Conservation (phyloP, 2,113 vertebrate species). For the Phrynosoma blainvillii region DNA sequence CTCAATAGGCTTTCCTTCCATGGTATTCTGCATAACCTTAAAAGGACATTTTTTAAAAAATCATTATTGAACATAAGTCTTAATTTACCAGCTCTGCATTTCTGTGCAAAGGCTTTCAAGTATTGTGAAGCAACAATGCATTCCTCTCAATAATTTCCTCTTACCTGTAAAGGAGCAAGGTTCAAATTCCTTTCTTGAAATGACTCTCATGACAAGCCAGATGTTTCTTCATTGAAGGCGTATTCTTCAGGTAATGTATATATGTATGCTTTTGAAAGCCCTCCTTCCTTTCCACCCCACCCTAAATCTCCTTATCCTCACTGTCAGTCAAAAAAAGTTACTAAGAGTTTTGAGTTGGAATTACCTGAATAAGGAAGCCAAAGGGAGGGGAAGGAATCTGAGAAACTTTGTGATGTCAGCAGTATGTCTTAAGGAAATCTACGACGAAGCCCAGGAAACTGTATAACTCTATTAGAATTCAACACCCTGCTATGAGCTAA, state of each 20-base stretch:
- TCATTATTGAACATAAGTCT: conserved; percentile 35
- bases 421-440: conserved; percentile 77
- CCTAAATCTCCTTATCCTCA: conserved; percentile 54
- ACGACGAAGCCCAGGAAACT: conserved; percentile 69
- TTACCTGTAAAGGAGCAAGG: conserved; percentile 75
- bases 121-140: conserved; percentile 44
- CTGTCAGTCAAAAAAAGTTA: conserved; percentile 81
- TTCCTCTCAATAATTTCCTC: conserved; percentile 54
- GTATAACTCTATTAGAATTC: conserved; percentile 59
- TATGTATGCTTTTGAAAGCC: conserved; percentile 32
- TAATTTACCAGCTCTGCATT: conserved; percentile 53
- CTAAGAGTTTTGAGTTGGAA: conserved; percentile 77
- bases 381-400: conserved; percentile 63
- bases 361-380: conserved; percentile 79
- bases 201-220: conserved; percentile 66
- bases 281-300: conserved; percentile 26
- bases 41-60: conserved; percentile 23
- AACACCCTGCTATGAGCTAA: conserved; percentile 48
- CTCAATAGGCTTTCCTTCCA: conserved; percentile 39
- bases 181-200: conserved; percentile 66
- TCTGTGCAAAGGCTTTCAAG: conserved; percentile 47
- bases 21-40: conserved; percentile 49
- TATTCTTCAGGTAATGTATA: conserved; percentile 57
- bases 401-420: conserved; percentile 77
- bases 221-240: conserved; percentile 48